A percentile compares a stretch with the other conserved stretches of the same genome.
phyloP scores from a whole-genome alignment of 1,140 invertebrate genomes.

The Fopius arisanus region DNA sequence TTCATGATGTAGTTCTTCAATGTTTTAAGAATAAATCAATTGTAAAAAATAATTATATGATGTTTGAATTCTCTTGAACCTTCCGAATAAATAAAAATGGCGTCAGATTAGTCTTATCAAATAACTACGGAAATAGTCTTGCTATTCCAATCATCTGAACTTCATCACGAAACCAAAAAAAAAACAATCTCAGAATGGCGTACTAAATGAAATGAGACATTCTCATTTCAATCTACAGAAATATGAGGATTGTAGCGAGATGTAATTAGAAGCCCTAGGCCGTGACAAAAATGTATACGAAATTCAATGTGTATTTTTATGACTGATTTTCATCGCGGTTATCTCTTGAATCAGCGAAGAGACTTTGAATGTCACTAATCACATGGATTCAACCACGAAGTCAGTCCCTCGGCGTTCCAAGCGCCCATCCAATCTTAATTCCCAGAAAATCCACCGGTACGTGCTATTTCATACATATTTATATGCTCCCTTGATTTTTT shows the following conservation, averaged over 20 bases:
- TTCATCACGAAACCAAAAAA: background rate
- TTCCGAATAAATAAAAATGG: no score
- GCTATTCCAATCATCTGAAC: background rate
- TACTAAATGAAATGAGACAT: background rate
- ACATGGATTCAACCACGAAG: constrained; percentile 17
- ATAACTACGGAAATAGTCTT: no score
- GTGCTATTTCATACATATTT: background rate
- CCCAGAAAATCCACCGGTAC: background rate
- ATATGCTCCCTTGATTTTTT: background rate
- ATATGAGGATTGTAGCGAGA: background rate
- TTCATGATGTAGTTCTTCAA: no score
- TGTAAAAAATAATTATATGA: no score
- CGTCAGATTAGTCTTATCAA: no score
- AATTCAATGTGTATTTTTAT: constrained; percentile 24
- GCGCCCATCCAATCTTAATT: background rate
- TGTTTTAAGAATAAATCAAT: no score
- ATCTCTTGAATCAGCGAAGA: constrained; percentile 2
- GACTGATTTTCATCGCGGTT: background rate
- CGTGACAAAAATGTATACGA: constrained; percentile 18
- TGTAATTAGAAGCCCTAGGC: background rate
- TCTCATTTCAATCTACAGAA: background rate
- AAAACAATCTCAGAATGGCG: background rate
- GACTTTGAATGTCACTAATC: background rate
- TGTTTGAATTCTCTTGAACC: no score
- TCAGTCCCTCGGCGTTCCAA: background rate